Evolutionary conservation across 2,888 invertebrate genomes (phyloP), one percentile per base, ranked within the genome.

Genomic region (Napeogenes inachia): DNA sequence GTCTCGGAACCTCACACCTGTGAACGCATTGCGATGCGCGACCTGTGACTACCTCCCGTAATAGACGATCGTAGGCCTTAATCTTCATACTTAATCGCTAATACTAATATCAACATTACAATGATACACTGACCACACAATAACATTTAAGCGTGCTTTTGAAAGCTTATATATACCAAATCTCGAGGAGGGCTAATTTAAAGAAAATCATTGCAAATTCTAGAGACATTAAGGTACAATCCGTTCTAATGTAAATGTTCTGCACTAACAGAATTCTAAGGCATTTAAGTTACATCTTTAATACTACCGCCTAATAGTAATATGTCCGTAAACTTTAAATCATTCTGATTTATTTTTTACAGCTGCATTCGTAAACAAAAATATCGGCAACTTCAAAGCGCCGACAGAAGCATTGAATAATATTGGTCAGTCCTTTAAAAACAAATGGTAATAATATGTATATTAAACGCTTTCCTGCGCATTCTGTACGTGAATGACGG

Each of bases 1-100:
- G 77, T 77, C 79, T 78, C 76, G 79, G 79, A 80, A 79, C 74
- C 73, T 70, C 67, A 70, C 77, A 76, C 73, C 74, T 74, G 74
- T 69, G 66, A 68, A 66, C 63, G 56, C 66, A 68, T 72, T 67
- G 70, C 60, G 67, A 71, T 73, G 75, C 71, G 68, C 69, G 61
- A 30, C 58, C 59, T 56, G 64, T 68, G 63, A 60, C 64, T 65
- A 66, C 61, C 57, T 62, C 60, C 45, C 50, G 60, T 62, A 62
- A 64, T 67, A 62, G 67, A 58, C 59, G 59, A 55, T 59, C 58
- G 54, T 47, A 21, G 61, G 42, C 60, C 58, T 63, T 62, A 63
- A 67, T 67, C 64, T 65, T 63, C 60, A 60, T 56, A 56, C 50
- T 54, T 62, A 63, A 68, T 68, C 67, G 62, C 57, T 57, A 32